These are phyloP conservation scores for Petrocephalus zakoni DNA, from an alignment of 2,113 vertebrate genomes.

Conservation along the genomic window DNA sequence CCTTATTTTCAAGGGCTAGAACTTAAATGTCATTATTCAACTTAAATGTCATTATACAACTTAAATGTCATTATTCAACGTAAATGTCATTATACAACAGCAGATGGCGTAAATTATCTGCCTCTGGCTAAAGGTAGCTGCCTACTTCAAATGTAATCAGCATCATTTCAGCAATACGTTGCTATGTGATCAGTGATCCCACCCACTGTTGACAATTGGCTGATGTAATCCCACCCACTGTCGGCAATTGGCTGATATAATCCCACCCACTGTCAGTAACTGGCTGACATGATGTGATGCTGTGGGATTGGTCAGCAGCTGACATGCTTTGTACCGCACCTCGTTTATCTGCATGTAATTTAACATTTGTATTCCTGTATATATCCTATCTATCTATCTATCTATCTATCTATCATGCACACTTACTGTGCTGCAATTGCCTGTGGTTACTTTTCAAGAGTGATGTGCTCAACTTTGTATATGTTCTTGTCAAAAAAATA, in stretches of 20 bases:
- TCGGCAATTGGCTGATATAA: too few relatives aligned
- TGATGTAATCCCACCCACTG: not conserved
- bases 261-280: too few relatives aligned
- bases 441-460: not conserved
- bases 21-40: too few relatives aligned
- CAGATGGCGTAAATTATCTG: not conserved
- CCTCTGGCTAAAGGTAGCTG: not conserved
- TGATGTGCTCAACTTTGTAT: not conserved
- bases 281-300: not conserved
- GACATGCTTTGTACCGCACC: not conserved
- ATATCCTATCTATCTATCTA: too few relatives aligned
- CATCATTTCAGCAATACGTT: not conserved
- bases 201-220: not conserved
- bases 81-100: not conserved
- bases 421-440: not conserved
- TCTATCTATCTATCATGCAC: not conserved
- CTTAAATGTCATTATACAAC: too few relatives aligned
- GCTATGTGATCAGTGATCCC: not conserved
- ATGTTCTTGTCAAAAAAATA: not conserved
- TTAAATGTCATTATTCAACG: too few relatives aligned
- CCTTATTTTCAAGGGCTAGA: not conserved
- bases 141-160: not conserved
- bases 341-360: not conserved
- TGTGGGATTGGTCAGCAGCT: not conserved
- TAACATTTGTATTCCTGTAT: not conserved